phyloP scores from a whole-genome alignment of 2,113 vertebrate species.

The Conger conger region DNA sequence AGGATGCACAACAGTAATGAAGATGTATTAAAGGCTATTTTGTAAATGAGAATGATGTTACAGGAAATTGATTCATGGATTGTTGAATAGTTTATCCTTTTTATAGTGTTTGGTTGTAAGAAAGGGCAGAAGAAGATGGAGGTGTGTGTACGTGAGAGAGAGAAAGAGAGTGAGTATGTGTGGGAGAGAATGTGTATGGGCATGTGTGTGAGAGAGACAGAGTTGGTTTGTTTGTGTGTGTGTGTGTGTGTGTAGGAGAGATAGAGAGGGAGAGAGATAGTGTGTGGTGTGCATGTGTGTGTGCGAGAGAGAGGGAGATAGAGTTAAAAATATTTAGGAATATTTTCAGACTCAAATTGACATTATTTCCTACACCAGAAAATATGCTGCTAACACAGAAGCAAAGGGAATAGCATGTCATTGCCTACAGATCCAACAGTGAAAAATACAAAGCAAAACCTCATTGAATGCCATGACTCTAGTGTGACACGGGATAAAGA shows the following conservation, averaged over 20 bases:
- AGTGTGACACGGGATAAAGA: too few species aligned
- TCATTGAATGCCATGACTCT: too few species aligned
- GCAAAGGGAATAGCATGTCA: too few species aligned
- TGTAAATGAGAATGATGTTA: background rate
- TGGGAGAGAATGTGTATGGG: slow-evolving; percentile 21
- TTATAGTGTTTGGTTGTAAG: background rate
- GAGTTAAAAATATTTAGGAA: too few species aligned
- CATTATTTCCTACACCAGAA: too few species aligned
- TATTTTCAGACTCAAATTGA: too few species aligned
- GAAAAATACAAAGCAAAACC: too few species aligned
- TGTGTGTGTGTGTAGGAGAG: background rate
- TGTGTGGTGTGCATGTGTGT: slow-evolving; percentile 28
- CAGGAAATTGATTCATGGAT: too few species aligned
- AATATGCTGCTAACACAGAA: too few species aligned
- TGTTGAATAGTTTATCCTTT: background rate
- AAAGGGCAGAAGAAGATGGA: background rate
- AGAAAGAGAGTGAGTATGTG: background rate
- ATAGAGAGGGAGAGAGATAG: background rate
- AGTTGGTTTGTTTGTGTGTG: background rate
- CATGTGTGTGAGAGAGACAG: slow-evolving; percentile 30
- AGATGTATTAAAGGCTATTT: background rate
- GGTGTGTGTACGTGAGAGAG: too few species aligned
- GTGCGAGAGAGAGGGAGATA: background rate
- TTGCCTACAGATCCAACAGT: too few species aligned
- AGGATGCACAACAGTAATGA: background rate